Evolutionary conservation across 2,888 invertebrate genomes (phyloP).

Genomic region (Limnephilus auricula): DNA sequence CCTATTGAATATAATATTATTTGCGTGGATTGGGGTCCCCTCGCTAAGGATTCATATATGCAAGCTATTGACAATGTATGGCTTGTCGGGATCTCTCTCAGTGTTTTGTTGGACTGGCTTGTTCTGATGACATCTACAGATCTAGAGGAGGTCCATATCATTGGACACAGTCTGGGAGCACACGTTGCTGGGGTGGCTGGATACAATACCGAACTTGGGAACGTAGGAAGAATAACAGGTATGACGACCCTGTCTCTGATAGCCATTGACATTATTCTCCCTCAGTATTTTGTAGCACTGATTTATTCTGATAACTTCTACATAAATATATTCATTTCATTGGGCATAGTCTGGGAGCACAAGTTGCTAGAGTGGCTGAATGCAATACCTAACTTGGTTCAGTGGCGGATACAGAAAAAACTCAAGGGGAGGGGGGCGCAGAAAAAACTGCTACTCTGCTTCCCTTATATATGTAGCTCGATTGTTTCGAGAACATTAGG

Average conservation of each 20-base stretch:
- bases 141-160: conserved; percentile 56
- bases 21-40: conserved; percentile 60
- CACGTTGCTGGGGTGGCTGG: conserved; percentile 63
- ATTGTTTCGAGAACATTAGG: too few species aligned
- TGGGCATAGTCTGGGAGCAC: conserved; percentile 60
- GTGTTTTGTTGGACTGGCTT: conserved; percentile 58
- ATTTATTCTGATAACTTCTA: conserved; percentile 48
- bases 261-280: conserved; percentile 44
- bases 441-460: too few species aligned
- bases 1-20: conserved; percentile 50
- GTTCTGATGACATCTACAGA: conserved; percentile 43
- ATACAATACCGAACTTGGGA: conserved; percentile 46
- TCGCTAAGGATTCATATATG: conserved; percentile 49
- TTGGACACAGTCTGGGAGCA: conserved; percentile 63
- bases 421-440: too few species aligned
- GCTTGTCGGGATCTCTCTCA: conserved; percentile 43
- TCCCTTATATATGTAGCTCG: too few species aligned
- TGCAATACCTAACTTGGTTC: conserved; percentile 36
- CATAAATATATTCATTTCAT: conserved; percentile 59
- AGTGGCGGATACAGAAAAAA: too few species aligned
- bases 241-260: not conserved
- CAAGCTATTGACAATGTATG: conserved; percentile 53
- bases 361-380: conserved; percentile 59
- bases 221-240: conserved; percentile 60
- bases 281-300: conserved; percentile 56